Conservation (phyloP, 2,113 vertebrate genomes). For the Limnothrissa miodon region DNA sequence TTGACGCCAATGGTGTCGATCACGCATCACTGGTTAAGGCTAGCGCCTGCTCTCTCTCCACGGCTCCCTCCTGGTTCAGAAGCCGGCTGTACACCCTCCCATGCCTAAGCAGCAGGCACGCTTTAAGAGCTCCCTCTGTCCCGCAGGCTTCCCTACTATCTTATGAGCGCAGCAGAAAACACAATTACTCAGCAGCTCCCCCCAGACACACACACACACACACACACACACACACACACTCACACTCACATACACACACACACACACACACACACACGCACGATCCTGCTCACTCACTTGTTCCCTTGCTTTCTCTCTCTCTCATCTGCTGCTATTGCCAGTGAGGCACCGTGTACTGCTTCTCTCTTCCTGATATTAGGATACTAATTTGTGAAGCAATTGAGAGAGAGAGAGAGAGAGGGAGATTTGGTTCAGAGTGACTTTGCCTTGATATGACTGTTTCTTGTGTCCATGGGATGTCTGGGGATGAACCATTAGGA, state of each 20-base stretch:
- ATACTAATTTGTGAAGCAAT: constrained; percentile 61
- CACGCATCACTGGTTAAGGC: constrained; percentile 17
- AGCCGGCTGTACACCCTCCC: background rate
- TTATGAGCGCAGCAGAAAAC: constrained; percentile 23
- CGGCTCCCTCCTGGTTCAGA: background rate
- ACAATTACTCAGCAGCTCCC: constrained; percentile 26
- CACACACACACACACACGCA: background rate
- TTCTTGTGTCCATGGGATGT: background rate
- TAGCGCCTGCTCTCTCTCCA: background rate
- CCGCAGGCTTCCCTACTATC: constrained; percentile 1
- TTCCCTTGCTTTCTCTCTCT: background rate
- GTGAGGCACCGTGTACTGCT: background rate
- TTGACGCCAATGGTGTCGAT: background rate
- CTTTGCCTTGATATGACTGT: background rate
- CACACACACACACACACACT: background rate
- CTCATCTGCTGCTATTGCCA: background rate
- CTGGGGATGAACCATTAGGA: background rate
- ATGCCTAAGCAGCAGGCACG: background rate
- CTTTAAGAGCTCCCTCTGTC: constrained; percentile 1
- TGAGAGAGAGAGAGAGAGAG: background rate
- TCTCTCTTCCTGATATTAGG: constrained; percentile 57
- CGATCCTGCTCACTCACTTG: too few relatives aligned
- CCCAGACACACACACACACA: background rate
- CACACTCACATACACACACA: background rate
- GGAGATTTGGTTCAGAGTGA: background rate